A percentile compares a stretch with the other conserved stretches of the same genome.
These are phyloP conservation scores for Spisula solida DNA, from an alignment of 2,888 invertebrate genomes.

Conservation along the genomic window DNA sequence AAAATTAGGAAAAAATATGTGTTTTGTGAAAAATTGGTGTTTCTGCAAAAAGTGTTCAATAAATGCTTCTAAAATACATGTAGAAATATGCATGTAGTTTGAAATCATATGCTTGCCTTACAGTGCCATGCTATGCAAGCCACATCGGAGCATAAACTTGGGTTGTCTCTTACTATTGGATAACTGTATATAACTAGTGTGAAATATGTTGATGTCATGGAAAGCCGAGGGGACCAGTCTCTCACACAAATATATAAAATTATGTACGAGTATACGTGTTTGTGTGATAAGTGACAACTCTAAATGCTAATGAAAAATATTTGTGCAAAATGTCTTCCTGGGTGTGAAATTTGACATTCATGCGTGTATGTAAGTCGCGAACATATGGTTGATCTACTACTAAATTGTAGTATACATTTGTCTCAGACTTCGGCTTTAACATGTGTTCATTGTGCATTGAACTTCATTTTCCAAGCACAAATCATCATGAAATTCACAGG, in stretches of 20 bases:
- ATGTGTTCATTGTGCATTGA: background rate
- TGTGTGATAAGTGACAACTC: background rate
- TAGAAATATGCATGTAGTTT: conserved; percentile 12
- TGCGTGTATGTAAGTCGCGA: background rate
- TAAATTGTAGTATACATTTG: background rate
- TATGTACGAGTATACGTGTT: background rate
- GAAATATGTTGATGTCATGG: background rate
- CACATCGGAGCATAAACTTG: background rate
- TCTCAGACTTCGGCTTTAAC: background rate
- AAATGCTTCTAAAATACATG: background rate
- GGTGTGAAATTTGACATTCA: background rate
- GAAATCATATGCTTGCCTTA: conserved; percentile 35
- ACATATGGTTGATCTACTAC: background rate
- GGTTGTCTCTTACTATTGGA: background rate
- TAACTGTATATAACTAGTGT: background rate
- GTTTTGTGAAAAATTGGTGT: background rate
- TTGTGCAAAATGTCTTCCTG: conserved; percentile 9
- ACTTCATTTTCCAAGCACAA: background rate
- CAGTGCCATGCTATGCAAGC: conserved; percentile 35
- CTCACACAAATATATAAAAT: too few relatives aligned
- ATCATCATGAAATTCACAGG: background rate
- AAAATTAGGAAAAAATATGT: background rate
- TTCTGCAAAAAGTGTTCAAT: background rate
- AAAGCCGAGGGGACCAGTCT: background rate
- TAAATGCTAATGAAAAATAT: background rate